Evolutionary conservation across 2,888 invertebrate species (phyloP), one percentile per base, ranked within the genome.

Genomic region (Merodon equestris): DNA sequence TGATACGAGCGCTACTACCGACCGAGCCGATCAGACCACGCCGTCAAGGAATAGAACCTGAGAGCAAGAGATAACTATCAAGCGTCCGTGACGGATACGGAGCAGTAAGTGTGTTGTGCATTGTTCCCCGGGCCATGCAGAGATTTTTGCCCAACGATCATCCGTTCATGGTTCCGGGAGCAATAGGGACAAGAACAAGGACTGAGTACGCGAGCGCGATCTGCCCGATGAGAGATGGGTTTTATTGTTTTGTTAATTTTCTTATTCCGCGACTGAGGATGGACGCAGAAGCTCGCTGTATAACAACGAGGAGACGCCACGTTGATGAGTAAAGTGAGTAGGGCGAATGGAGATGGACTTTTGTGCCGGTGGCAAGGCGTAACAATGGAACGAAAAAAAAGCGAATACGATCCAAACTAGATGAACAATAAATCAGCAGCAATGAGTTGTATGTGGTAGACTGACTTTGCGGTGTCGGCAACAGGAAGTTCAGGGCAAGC

Each of bases 71-170:
- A 73, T 79, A 58, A 40, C 68, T 74, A 79, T 79, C 79, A 68
- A 68, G 74, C 68, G 45, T 64, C 74, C 68, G 61, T 79, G 68
- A 79, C 79, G 79, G 60, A 64, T 79, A 45, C 60, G 58, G 63
- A 57, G 50, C 45, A 44, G 48, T 34, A 10, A 17, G 47, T 42
- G 58, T 51, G 27, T 34, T 36, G 58, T 71, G 56, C 51, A 42
- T 44, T 57, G 45, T 54, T 13, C 53, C 27, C 27, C 27, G 27
- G 27, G 27, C 27, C 27, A 15, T 51, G 61, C 14, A 56, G 38
- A 58, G 40, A 64, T 64, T 70, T 60, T 13, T 36, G 18, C n/a
- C 50, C 15, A 60, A 42, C 40, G 64, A 60, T 71, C 76, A 71
- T 72, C 42, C n/a, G n/a, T n/a, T n/a, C n/a, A n/a, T n/a, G n/a